phyloP scores from a whole-genome alignment of 1,140 invertebrate genomes.

The Bombus superbus region DNA sequence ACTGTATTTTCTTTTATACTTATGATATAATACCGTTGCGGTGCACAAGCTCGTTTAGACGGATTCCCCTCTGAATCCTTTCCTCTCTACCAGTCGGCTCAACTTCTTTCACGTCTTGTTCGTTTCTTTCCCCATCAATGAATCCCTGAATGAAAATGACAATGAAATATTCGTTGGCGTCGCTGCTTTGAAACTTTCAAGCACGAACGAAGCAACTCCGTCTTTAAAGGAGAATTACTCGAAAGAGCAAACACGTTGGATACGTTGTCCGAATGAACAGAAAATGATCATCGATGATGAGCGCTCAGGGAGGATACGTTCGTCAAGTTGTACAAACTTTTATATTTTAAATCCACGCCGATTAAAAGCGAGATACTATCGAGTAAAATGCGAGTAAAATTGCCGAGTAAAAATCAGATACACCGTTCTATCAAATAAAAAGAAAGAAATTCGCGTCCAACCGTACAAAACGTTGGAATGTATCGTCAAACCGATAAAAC shows the following conservation, averaged over 20 bases:
- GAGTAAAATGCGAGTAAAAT: neutral
- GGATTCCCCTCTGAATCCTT: conserved; percentile 44
- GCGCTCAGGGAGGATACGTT: neutral
- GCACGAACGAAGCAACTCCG: neutral
- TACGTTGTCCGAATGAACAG: neutral
- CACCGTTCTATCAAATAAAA: neutral
- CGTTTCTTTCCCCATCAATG: neutral
- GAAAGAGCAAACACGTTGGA: neutral
- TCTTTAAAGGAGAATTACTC: neutral
- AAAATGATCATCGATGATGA: neutral
- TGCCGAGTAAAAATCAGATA: neutral
- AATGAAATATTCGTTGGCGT: neutral
- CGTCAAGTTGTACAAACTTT: neutral
- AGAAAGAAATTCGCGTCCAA: neutral
- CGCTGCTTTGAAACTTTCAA: neutral
- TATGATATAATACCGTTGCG: conserved; percentile 46
- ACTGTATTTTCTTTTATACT: conserved; percentile 53
- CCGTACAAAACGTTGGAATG: neutral
- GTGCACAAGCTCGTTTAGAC: conserved; percentile 56
- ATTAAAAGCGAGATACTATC: no score
- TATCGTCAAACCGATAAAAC: neutral
- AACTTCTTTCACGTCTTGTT: neutral
- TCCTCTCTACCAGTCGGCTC: neutral
- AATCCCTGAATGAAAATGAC: neutral
- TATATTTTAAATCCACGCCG: neutral